Evolutionary conservation across 2,797 vertebrate species (phyloP).

Genomic region (Pipistrellus kuhlii): DNA sequence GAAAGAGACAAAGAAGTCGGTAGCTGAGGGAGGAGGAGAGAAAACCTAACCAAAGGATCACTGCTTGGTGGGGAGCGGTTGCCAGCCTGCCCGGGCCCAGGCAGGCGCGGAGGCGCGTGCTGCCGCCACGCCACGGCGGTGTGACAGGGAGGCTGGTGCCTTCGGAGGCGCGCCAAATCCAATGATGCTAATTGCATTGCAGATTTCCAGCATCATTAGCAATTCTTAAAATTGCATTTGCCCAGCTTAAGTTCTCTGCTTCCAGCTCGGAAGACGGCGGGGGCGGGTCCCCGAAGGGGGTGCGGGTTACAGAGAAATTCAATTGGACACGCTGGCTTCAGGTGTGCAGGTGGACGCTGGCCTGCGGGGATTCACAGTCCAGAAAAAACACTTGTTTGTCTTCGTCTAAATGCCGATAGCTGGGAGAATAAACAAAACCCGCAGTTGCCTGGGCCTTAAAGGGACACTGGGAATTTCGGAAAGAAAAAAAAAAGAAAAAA

Average conservation of each 20-base stretch:
- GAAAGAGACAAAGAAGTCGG: conserved; percentile 68
- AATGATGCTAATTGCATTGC: conserved; percentile 89
- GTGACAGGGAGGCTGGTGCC: conserved; percentile 84
- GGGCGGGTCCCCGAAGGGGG: conserved; percentile 72
- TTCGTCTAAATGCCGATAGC: conserved; percentile 83
- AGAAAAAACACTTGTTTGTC: conserved; percentile 81
- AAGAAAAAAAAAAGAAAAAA: conserved; percentile 41
- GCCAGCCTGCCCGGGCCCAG: conserved; percentile 77
- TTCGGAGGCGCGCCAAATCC: conserved; percentile 87
- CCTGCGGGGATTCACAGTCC: conserved; percentile 62
- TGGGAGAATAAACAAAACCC: conserved; percentile 82
- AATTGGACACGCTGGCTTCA: conserved; percentile 69
- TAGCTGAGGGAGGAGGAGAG: conserved; percentile 42
- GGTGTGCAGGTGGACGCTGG: conserved; percentile 79
- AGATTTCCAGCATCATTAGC: conserved; percentile 88
- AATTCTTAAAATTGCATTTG: conserved; percentile 88
- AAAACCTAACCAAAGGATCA: conserved; percentile 60
- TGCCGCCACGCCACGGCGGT: conserved; percentile 60
- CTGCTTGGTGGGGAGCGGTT: conserved; percentile 69
- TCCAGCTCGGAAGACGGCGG: conserved; percentile 81
- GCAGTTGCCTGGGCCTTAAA: conserved; percentile 74
- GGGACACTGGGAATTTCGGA: conserved; percentile 77
- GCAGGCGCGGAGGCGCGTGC: conserved; percentile 73
- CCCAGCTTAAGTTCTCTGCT: conserved; percentile 86
- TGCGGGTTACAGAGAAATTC: conserved; percentile 72